Base-by-base conservation (phyloP, 2,888 invertebrate species). In the Venusia cambrica region DNA sequence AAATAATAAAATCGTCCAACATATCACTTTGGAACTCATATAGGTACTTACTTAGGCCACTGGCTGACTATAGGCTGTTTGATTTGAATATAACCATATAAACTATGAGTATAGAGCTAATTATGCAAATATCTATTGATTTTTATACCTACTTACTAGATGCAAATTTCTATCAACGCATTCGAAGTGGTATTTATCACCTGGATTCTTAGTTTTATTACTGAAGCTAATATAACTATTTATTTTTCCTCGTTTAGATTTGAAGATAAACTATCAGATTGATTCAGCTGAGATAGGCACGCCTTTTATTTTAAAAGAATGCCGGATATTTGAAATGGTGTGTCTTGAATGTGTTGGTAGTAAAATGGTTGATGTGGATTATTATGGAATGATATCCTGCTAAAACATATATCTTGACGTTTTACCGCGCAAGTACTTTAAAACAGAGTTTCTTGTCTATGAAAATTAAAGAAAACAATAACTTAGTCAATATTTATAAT, bases 191-290 rank as follows among this genome's bases (percentile, higher is more conserved):
- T 25, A 18, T 13, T 34, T 32, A 21, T 25, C 10, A 27, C 15
- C 5, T 19, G 10, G 13, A 35, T 42, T 42, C 46, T 26, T 11
- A 11, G 16, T 42, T 46, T 42, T 46, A 46, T 34, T 31, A 15
- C 38, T 25, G 8, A 24, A 3, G 12, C 30, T 19, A 27, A 21
- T 27, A 27, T 22, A 27, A 20, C 22, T 38, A 31, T 24, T 26
- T 28, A 29, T 36, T 38, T 38, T n/a, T n/a, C n/a, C n/a, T n/a
- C n/a, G 12, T 16, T 18, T 21, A 22, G 11, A 28, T 38, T 29
- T 1, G 9, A 33, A 8, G 18, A 18, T 18, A 5, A 5, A 13
- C 5, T 26, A 20, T 26, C 15, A 16, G 18, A 24, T 35, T 10
- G 15, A 33, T 19, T 22, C 10, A 6, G n/a, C 4, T 2, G 6